A percentile compares a stretch with the other conserved stretches of the same genome.
These are phyloP conservation scores for Zelleria hepariella DNA, from an alignment of 2,888 invertebrate species.

Conservation along the genomic window DNA sequence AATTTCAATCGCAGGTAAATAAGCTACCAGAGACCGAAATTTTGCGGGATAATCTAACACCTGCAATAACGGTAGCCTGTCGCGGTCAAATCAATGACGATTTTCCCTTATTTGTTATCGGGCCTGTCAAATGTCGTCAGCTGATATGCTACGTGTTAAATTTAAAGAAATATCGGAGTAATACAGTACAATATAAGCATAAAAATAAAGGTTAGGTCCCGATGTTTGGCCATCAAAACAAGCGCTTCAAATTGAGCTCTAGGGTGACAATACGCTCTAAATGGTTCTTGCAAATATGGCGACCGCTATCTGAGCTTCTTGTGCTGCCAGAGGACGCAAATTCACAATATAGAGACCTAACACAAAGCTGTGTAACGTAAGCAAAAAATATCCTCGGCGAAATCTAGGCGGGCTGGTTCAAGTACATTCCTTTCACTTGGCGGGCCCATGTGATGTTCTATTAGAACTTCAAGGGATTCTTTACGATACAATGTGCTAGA, in stretches of 20 bases:
- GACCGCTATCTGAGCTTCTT: slow-evolving; percentile 71
- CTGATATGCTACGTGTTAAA: slow-evolving; percentile 29
- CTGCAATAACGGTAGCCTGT: slow-evolving; percentile 44
- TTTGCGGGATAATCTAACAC: slow-evolving; percentile 37
- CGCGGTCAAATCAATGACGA: slow-evolving; percentile 59
- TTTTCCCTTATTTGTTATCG: slow-evolving; percentile 47
- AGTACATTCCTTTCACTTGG: slow-evolving; percentile 2
- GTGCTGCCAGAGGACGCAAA: slow-evolving; percentile 55
- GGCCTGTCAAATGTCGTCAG: slow-evolving; percentile 36
- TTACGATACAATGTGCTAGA: slow-evolving; percentile 55
- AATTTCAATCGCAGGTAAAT: slow-evolving; percentile 12
- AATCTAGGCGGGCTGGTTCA: slow-evolving; percentile 21
- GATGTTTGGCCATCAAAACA: slow-evolving; percentile 45
- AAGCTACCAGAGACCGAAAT: slow-evolving; percentile 41
- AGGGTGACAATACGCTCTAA: slow-evolving; percentile 59
- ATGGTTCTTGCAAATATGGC: slow-evolving; percentile 72
- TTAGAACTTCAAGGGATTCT: slow-evolving; percentile 41
- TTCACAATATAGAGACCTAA: slow-evolving; percentile 65
- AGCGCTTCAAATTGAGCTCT: slow-evolving; percentile 45
- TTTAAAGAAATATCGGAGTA: neutral
- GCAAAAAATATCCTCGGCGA: slow-evolving; percentile 62
- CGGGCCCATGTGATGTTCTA: slow-evolving; percentile 15
- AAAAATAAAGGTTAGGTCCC: slow-evolving; percentile 31
- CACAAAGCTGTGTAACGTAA: slow-evolving; percentile 66
- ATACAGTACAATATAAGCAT: slow-evolving; percentile 22